Base-by-base conservation (phyloP, 2,797 vertebrate genomes). In the Staurois parvus region DNA sequence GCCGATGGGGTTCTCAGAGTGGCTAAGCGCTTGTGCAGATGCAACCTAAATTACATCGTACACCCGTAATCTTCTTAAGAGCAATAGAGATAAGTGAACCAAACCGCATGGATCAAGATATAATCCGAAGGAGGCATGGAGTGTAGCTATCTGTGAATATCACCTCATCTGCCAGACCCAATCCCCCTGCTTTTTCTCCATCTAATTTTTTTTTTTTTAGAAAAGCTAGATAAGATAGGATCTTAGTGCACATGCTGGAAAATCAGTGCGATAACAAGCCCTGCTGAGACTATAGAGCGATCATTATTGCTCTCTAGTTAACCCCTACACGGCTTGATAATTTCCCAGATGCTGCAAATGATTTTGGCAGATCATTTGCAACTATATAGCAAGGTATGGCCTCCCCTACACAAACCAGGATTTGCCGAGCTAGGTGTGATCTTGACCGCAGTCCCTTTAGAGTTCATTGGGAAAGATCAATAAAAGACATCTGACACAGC, bases 401-500 rank as follows among this genome's bases (percentile, higher is more conserved):
- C 4, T 2, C 52, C 52, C 52, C 21, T 24, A 59, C 52, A 59
- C 11, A 59, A 59, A 26, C 4, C 21, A 56, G 24, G 45, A 37
- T 21, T 17, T n/a, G 26, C 68, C 68, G 21, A 19, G 30, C 30
- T 28, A 69, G 66, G 24, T 21, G 30, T 70, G 21, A 59, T 69
- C 42, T 79, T 45, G 68, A 19, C 62, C 13, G 2, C 15, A 28
- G n/a, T 12, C 21, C 56, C 66, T 52, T 24, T 32, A 40, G 40
- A 79, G 21, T 52, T 68, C 28, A 79, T 32, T 32, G 42, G 12
- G 40, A 56, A 79, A 24, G 19, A n/a, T 80, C 26, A 34, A 81
- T 64, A 64, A 77, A 84, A 5, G 59, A 59, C 69, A 28, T 40
- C 34, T 62, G 68, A 62, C n/a, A 72, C 56, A 66, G 40, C 66